Conservation (phyloP, 2,113 vertebrate genomes). For the Dasyornis broadbenti region DNA sequence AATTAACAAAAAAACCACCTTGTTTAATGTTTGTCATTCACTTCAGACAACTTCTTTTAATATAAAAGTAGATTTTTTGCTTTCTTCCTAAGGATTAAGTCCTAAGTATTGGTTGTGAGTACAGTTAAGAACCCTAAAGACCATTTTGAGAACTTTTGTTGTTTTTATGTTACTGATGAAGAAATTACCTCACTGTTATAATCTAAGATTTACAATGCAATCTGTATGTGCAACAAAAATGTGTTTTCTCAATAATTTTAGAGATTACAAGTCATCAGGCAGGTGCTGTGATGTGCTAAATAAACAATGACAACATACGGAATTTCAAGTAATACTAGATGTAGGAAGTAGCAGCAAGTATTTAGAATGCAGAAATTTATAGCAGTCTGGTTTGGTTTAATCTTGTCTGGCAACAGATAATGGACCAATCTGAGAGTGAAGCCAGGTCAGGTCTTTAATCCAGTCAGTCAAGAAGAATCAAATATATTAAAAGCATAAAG, state of each 20-base stretch:
- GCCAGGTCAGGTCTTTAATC: neutral
- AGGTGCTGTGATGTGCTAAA: neutral
- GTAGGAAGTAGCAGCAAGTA: neutral
- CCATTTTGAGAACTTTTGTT: neutral
- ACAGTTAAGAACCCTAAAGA: neutral
- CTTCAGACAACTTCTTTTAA: neutral
- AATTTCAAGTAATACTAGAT: neutral
- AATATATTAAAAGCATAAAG: neutral
- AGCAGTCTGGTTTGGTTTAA: neutral
- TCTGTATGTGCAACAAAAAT: neutral
- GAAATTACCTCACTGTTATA: neutral
- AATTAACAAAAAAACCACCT: fast-evolving
- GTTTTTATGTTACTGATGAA: neutral
- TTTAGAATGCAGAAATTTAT: neutral
- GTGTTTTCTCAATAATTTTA: neutral
- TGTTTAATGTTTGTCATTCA: neutral
- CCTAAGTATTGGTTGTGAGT: neutral
- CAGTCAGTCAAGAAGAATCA: neutral
- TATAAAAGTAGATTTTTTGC: neutral
- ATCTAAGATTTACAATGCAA: neutral
- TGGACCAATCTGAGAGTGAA: neutral
- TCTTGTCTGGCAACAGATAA: neutral
- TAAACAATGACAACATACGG: neutral
- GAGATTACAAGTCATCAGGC: neutral
- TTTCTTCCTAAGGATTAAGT: neutral